Conservation (phyloP, 2,113 vertebrate species). For the Muntiacus muntjak region DNA sequence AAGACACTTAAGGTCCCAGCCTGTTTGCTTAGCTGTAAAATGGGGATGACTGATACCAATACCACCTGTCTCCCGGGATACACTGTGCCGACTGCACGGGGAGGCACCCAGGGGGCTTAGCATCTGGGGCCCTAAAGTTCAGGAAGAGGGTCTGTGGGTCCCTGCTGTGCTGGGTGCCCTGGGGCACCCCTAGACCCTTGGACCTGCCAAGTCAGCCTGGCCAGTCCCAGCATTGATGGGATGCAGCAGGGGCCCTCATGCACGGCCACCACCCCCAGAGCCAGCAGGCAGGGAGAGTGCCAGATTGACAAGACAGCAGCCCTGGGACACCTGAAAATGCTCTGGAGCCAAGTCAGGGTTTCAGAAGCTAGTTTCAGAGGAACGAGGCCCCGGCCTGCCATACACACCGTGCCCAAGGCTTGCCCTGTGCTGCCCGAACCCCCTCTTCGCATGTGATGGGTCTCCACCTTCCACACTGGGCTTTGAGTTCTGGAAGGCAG, state of each 20-base stretch:
- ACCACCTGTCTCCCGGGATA: background rate
- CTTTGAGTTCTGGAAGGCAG: background rate
- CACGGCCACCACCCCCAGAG: background rate
- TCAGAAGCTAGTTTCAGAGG: background rate
- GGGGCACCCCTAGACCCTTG: background rate
- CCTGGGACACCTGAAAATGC: background rate
- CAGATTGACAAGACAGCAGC: background rate
- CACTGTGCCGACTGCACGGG: background rate
- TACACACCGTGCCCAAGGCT: background rate
- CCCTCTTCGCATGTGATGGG: background rate
- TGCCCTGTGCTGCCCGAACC: background rate
- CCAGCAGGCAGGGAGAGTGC: background rate
- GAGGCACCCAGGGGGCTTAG: background rate
- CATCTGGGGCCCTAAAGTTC: background rate
- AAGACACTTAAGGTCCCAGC: background rate
- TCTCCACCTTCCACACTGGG: background rate
- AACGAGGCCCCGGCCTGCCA: background rate
- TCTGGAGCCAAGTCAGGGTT: background rate
- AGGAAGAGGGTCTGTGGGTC: background rate
- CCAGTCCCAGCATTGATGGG: background rate
- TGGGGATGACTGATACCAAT: background rate
- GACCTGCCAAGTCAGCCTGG: background rate
- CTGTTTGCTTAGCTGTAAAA: slow-evolving; percentile 49
- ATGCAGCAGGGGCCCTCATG: background rate
- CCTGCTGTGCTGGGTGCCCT: background rate